Conservation (phyloP, 1,140 invertebrate genomes). For the Cardiocondyla obscurior region DNA sequence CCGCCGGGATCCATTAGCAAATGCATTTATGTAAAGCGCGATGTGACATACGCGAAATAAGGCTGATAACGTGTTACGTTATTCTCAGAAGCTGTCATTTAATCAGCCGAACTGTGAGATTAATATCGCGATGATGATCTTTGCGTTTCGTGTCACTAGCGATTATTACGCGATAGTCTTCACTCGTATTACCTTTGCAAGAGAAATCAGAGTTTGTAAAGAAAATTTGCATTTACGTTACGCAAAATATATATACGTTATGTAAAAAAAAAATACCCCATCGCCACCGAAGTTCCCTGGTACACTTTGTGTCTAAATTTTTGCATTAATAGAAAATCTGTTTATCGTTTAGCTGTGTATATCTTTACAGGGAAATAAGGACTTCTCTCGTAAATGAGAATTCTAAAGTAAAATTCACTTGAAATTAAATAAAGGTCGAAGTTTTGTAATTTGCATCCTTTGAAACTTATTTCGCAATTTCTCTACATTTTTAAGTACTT, state of each 20-base stretch:
- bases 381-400: background rate
- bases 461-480: constrained; percentile 19
- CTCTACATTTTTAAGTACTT: constrained; percentile 12
- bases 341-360: background rate
- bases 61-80: background rate
- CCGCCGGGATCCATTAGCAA: background rate
- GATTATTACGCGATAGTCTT: background rate
- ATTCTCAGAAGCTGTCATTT: background rate
- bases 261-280: too few species aligned
- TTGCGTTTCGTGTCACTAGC: background rate
- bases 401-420: constrained; percentile 3
- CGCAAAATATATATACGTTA: background rate
- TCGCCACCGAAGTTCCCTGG: too few species aligned
- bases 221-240: constrained; percentile 1
- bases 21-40: background rate
- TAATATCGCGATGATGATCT: background rate
- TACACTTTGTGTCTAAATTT: background rate
- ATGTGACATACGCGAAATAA: background rate
- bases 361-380: background rate
- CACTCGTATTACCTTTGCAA: background rate
- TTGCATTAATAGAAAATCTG: background rate
- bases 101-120: background rate
- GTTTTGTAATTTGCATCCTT: constrained; percentile 19
- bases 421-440: constrained; percentile 25
- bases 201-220: background rate